These are phyloP conservation scores for Lates japonicus DNA, from an alignment of 2,797 vertebrate species.

Conservation along the genomic window DNA sequence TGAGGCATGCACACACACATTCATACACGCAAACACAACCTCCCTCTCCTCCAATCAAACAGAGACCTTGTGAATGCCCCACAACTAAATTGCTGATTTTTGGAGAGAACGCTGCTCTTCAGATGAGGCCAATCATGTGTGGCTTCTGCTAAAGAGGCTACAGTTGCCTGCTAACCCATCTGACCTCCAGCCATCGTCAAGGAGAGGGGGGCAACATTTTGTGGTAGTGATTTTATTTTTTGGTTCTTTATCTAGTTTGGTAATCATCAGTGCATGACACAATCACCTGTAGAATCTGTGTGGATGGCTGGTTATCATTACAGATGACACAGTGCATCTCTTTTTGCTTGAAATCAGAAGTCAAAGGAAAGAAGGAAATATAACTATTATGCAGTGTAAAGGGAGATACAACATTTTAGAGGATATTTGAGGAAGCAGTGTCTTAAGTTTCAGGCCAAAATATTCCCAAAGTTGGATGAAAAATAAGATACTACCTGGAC, in stretches of 20 bases:
- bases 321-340: background rate
- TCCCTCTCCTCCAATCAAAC: slow-evolving; percentile 74
- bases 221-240: background rate
- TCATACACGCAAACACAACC: slow-evolving; percentile 48
- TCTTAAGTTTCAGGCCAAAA: background rate
- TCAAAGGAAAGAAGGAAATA: background rate
- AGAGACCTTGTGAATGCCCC: slow-evolving; percentile 56
- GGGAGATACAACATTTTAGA: background rate
- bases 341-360: background rate
- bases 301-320: background rate
- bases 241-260: slow-evolving; percentile 24
- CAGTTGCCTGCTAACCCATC: slow-evolving; percentile 51
- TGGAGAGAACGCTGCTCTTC: slow-evolving; percentile 64
- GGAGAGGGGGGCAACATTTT: slow-evolving; percentile 28
- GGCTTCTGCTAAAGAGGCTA: slow-evolving; percentile 65
- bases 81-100: slow-evolving; percentile 75
- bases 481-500: background rate
- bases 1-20: slow-evolving; percentile 70
- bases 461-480: background rate
- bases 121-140: slow-evolving; percentile 73
- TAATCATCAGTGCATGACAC: slow-evolving; percentile 40
- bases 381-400: background rate
- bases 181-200: slow-evolving; percentile 68
- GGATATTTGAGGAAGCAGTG: background rate
- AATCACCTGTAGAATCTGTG: slow-evolving; percentile 21